Conservation (phyloP, 2,888 invertebrate species). For the Drosophila lacicola region DNA sequence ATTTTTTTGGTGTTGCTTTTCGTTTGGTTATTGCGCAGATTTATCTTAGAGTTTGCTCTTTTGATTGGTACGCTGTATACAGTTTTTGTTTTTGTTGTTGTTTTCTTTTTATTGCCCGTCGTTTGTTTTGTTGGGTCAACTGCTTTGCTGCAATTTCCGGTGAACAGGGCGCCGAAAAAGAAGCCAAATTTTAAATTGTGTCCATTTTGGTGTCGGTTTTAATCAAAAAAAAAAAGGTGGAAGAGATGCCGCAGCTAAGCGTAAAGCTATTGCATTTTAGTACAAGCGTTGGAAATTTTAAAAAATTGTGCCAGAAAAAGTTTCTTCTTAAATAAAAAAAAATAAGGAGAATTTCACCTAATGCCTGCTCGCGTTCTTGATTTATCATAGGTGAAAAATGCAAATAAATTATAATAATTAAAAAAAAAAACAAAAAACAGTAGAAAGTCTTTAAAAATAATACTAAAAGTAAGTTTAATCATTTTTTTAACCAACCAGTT, state of each 20-base stretch:
- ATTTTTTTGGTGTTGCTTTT: constrained; percentile 57
- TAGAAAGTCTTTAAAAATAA: too few species aligned
- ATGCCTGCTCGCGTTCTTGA: too few species aligned
- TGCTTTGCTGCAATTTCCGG: constrained; percentile 50
- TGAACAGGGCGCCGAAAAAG: constrained; percentile 17
- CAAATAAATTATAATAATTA: too few species aligned
- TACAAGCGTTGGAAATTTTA: background rate
- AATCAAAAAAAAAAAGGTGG: constrained; percentile 25
- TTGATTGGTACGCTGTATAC: constrained; percentile 49
- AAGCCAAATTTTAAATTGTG: constrained; percentile 13
- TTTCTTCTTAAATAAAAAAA: too few species aligned
- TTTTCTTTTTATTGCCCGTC: constrained; percentile 26
- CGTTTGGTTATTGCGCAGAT: constrained; percentile 62
- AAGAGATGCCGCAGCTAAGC: constrained; percentile 2
- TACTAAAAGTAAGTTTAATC: too few species aligned
- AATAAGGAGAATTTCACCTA: too few species aligned
- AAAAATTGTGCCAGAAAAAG: background rate
- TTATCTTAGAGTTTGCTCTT: constrained; percentile 46
- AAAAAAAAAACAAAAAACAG: too few species aligned
- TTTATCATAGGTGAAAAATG: too few species aligned
- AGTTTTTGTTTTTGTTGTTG: constrained; percentile 15
- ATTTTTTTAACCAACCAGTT: too few species aligned
- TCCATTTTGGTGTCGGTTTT: constrained; percentile 40
- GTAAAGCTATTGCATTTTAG: constrained; percentile 41
- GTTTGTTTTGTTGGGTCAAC: constrained; percentile 33